Evolutionary conservation across 2,797 vertebrate genomes (phyloP).

Genomic region (Botia kubotai): DNA sequence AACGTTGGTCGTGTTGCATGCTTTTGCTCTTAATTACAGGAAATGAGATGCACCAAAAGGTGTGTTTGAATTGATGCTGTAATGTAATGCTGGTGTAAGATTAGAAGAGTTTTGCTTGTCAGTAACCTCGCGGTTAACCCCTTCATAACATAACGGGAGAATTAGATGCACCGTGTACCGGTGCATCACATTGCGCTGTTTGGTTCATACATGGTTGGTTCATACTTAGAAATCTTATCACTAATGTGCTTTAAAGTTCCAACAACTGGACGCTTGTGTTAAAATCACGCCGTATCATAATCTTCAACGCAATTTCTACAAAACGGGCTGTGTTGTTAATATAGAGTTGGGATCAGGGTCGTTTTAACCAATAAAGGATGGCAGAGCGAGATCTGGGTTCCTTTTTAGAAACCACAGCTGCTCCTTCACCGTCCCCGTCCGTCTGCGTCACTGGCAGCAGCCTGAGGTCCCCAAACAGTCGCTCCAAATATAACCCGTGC

Average conservation of each 20-base stretch:
- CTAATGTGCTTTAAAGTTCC: neutral
- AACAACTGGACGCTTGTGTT: neutral
- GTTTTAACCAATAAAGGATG: neutral
- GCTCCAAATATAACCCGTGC: conserved; percentile 76
- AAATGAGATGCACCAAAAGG: neutral
- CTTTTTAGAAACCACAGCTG: conserved; percentile 62
- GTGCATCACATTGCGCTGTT: neutral
- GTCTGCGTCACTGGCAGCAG: conserved; percentile 70
- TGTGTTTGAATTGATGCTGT: neutral
- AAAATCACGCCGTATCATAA: neutral
- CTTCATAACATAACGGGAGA: neutral
- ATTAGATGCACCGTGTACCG: too few relatives aligned
- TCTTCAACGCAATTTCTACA: neutral
- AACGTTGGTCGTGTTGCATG: neutral
- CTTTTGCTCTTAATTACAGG: neutral
- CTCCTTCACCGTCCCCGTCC: conserved; percentile 33
- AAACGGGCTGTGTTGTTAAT: neutral
- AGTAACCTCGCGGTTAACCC: neutral
- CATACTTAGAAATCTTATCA: neutral
- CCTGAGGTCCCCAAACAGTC: conserved; percentile 72
- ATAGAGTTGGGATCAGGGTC: neutral
- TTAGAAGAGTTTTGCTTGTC: neutral
- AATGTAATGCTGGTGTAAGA: neutral
- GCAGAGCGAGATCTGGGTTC: conserved; percentile 9
- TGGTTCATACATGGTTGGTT: neutral